Base-by-base conservation (phyloP, 2,113 vertebrate species). In the Ellobius talpinus region DNA sequence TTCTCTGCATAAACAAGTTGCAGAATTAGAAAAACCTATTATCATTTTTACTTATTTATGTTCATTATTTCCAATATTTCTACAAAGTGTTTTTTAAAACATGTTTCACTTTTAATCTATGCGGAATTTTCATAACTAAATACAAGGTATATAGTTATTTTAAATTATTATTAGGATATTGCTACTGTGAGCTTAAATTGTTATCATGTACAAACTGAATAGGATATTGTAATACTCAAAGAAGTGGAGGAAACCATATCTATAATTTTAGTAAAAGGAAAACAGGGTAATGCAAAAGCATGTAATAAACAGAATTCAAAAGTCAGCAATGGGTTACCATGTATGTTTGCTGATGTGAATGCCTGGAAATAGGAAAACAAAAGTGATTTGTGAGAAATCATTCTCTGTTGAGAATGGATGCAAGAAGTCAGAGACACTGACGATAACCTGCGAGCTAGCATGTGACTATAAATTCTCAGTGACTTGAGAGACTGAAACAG, bases 291-390 rank as follows among this genome's bases (percentile, higher is more conserved):
- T 11, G 5, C 0, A 31, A 50, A 26, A 74, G 55, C n/a, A 50
- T 72, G 5, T 50, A 86, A 81, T 5, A 94, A 85, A 74, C 24
- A 66, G 8, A 92, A 65, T 95, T 92, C 42, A 68, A 84, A 92
- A 24, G 14, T 26, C 23, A 84, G 24, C 17, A 73, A 45, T 73
- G n/a, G 2, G 36, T 82, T 16, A 72, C 61, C 76, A 21, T 61
- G 1, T 68, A 39, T 90, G 55, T 70, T 2, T 91, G 23, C 24
- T 47, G 63, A 63, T 55, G 17, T 45, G 13, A 26, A 36, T 17
- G 4, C 68, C 47, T 94, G 23, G 14, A 78, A 95, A 87, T 70
- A 42, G 45, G 68, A 29, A 90, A 89, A 68, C 10, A 95, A 52
- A 87, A 91, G 9, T 47, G 1, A 11, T 87, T 36, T 8, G 23